Base-by-base conservation (phyloP, 2,888 invertebrate genomes). In the Limnephilus marmoratus region DNA sequence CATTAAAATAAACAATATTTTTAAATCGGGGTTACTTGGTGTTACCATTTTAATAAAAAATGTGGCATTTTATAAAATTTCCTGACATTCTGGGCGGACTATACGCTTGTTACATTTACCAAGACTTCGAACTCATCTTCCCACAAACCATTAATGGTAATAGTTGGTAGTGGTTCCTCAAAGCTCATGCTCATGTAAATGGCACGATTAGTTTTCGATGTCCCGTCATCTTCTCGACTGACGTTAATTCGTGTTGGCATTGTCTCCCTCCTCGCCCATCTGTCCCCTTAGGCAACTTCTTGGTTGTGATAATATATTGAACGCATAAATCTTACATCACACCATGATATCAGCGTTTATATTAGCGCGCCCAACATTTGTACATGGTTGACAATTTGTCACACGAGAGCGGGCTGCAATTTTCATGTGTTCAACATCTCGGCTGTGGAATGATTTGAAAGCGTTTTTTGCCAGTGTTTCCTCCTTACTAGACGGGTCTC, bases 151-250 rank as follows among this genome's bases (percentile, higher is more conserved):
- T n/a, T 24, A 68, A 68, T 68, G 5, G 7, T 68, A 53, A 53
- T 53, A 18, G 53, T 18, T 68, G 24, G 68, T 68, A 68, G 24
- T 0, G n/a, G 31, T 82, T 31, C 3, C 82, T 9, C 82, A 34
- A 18, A 11, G 82, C 15, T 82, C 34, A 1, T 82, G 29, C 82
- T 34, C 34, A 82, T 82, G 82, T 82, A 31, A 34, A 82, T 82
- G 13, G 34, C 34, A 7, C 34, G 82, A 82, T 82, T 82, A 82
- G 34, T 82, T 82, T 82, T 82, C 34, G 82, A 82, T 82, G 82
- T 82, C 82, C 82, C 82, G 34, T 82, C 82, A 82, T 82, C 82
- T 34, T 31, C 82, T 82, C 82, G 29, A 15, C 15, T 82, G 82
- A 82, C 34, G 13, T 82, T 31, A 82, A 82, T 82, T 82, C 82